Evolutionary conservation across 2,888 invertebrate genomes (phyloP).

Genomic region (Apoderus coryli): DNA sequence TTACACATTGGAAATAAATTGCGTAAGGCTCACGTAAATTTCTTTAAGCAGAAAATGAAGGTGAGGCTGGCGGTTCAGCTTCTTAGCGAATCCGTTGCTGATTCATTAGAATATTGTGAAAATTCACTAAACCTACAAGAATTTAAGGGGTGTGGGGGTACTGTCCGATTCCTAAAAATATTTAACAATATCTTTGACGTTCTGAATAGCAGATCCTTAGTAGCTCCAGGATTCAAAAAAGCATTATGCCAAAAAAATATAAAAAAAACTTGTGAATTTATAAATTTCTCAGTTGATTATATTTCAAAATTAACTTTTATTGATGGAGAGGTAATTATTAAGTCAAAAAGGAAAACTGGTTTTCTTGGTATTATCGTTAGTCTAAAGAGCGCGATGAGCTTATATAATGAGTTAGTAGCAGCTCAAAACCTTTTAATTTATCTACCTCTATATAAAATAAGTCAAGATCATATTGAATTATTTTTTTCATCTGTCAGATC

Average conservation of each 20-base stretch:
- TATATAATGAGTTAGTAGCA: too few species aligned
- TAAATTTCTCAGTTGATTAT: too few species aligned
- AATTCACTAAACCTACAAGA: not conserved
- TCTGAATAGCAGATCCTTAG: conserved; percentile 2
- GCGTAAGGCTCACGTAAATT: conserved; percentile 6
- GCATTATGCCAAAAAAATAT: too few species aligned
- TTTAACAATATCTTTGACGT: conserved; percentile 4
- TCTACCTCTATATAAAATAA: too few species aligned
- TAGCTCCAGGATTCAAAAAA: conserved; percentile 2
- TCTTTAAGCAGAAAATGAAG: conserved; percentile 9
- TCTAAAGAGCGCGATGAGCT: too few species aligned
- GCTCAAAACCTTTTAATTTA: too few species aligned
- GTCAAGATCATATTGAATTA: too few species aligned
- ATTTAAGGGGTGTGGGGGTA: not conserved
- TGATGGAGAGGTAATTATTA: conserved; percentile 1
- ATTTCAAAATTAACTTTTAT: conserved; percentile 1
- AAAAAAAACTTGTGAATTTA: too few species aligned
- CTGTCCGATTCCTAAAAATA: conserved; percentile 1
- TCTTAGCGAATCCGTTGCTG: conserved; percentile 5
- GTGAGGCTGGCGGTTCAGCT: conserved; percentile 5
- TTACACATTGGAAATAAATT: conserved; percentile 9
- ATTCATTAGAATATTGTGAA: conserved; percentile 3
- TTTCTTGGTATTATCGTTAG: too few species aligned
- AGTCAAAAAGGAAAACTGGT: conserved; percentile 4
- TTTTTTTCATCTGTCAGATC: too few species aligned